Evolutionary conservation across 2,113 vertebrate genomes (phyloP).

Genomic region (Silurus meridionalis): DNA sequence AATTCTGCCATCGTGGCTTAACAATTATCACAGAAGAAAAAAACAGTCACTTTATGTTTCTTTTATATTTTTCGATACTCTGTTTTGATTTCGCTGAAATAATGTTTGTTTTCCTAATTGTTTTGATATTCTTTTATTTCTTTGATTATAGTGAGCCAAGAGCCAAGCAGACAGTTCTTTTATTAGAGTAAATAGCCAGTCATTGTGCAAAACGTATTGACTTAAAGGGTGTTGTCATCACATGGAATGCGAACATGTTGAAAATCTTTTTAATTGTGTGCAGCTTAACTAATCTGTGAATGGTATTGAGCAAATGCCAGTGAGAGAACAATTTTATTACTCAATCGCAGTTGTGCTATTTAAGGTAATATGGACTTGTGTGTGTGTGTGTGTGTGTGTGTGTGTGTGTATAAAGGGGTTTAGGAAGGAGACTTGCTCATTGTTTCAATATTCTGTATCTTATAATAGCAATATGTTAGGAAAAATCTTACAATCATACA

Average conservation of each 20-base stretch:
- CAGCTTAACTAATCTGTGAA: not conserved
- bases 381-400: not conserved
- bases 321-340: not conserved
- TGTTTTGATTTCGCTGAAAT: not conserved
- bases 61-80: constrained; percentile 13
- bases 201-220: constrained; percentile 43
- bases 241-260: constrained; percentile 45
- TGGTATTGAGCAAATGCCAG: not conserved
- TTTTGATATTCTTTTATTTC: not conserved
- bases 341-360: not conserved
- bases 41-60: not conserved
- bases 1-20: not conserved
- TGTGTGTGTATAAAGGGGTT: not conserved
- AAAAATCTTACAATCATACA: not conserved
- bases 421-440: not conserved
- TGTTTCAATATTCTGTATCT: not conserved
- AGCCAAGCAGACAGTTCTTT: not conserved
- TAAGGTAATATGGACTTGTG: too few species aligned
- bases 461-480: not conserved
- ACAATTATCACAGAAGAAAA: not conserved
- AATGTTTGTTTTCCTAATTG: not conserved
- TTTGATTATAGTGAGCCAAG: not conserved
- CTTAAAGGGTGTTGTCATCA: constrained; percentile 58
- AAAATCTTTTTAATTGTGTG: not conserved
- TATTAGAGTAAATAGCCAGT: constrained; percentile 2